Evolutionary conservation across 2,888 invertebrate genomes (phyloP).

Genomic region (Acanthosepion lycidas): DNA sequence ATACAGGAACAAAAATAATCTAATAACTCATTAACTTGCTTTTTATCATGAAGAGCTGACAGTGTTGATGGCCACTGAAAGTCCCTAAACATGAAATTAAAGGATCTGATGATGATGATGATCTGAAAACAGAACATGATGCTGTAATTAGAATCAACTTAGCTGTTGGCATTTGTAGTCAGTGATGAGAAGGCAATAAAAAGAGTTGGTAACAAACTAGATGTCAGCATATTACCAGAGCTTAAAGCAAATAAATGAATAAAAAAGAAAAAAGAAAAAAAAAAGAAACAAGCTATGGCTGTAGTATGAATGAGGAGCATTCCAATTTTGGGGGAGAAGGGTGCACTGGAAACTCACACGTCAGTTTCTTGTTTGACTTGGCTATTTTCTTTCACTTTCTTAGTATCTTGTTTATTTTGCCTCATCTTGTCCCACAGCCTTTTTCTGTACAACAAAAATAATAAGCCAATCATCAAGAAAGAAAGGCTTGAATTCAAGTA

Average conservation of each 20-base stretch:
- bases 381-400: neutral
- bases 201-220: neutral
- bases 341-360: slow-evolving; percentile 43
- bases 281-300: neutral
- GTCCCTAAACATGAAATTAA: neutral
- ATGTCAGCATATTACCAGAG: neutral
- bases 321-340: neutral
- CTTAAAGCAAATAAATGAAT: neutral
- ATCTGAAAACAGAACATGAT: neutral
- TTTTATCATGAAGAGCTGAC: neutral
- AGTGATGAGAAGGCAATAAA: neutral
- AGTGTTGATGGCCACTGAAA: neutral
- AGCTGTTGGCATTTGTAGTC: no score
- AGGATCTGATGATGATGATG: neutral
- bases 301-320: neutral
- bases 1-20: neutral
- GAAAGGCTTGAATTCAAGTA: neutral
- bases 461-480: neutral
- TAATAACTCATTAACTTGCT: neutral
- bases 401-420: neutral
- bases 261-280: neutral
- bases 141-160: neutral
- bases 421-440: slow-evolving; percentile 39
- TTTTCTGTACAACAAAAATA: slow-evolving; percentile 41
- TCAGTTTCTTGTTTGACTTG: slow-evolving; percentile 1